Evolutionary conservation across 2,888 invertebrate genomes (phyloP).

Genomic region (Cryptops parisi): DNA sequence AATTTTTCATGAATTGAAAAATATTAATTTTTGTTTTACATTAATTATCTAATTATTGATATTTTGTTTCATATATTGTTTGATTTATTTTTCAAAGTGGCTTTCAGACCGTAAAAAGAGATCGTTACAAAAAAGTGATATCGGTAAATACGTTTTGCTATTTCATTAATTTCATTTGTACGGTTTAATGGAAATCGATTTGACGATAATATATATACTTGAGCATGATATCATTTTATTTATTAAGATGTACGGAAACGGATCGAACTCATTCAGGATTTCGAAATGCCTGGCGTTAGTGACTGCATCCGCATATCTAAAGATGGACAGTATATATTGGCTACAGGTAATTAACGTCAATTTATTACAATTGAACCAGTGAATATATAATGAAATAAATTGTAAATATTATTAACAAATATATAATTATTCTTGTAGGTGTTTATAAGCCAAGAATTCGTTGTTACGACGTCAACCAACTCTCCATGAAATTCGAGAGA

Average conservation of each 20-base stretch:
- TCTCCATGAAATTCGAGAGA: slow-evolving; percentile 94
- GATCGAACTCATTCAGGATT: slow-evolving; percentile 96
- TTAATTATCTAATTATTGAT: too few relatives aligned
- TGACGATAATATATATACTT: background rate
- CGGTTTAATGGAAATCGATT: background rate
- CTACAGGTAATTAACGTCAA: slow-evolving; percentile 51
- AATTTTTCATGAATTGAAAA: too few relatives aligned
- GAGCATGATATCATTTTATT: background rate
- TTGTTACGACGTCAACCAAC: slow-evolving; percentile 89
- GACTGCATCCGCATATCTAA: slow-evolving; percentile 65
- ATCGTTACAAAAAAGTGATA: background rate
- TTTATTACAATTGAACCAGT: slow-evolving; percentile 4
- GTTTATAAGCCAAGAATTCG: slow-evolving; percentile 86
- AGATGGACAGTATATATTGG: slow-evolving; percentile 83
- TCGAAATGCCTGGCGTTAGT: slow-evolving; percentile 95
- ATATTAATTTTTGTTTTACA: too few relatives aligned
- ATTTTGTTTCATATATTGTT: too few relatives aligned
- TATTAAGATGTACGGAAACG: slow-evolving; percentile 60
- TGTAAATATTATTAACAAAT: background rate
- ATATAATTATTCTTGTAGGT: slow-evolving; percentile 25
- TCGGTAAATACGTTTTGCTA: background rate
- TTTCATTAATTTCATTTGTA: background rate
- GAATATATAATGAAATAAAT: background rate
- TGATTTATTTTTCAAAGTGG: slow-evolving; percentile 15
- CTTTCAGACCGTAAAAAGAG: slow-evolving; percentile 21